phyloP scores from a whole-genome alignment of 2,888 invertebrate species.

The Oscheius sp. region DNA sequence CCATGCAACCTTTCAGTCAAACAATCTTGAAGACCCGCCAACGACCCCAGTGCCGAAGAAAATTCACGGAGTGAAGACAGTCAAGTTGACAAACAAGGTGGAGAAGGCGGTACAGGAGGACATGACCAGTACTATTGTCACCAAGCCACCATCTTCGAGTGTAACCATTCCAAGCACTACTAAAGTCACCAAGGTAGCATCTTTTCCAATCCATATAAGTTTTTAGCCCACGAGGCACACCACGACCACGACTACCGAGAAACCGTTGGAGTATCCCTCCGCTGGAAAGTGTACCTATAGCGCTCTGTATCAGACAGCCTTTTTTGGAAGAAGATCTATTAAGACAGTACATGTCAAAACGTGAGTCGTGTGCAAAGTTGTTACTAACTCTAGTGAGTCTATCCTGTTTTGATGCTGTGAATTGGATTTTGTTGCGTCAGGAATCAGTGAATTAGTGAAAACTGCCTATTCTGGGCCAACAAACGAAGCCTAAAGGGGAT shows the following conservation, averaged over 20 bases:
- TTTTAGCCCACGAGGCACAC: slow-evolving; percentile 41
- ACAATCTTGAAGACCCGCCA: slow-evolving; percentile 18
- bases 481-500: too few relatives aligned
- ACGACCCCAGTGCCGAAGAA: slow-evolving; percentile 1
- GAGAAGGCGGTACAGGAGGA: slow-evolving; percentile 39
- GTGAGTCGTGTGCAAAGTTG: slow-evolving; percentile 14
- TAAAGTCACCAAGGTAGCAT: slow-evolving; percentile 5
- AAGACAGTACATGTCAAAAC: slow-evolving; percentile 56
- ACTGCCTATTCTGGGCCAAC: too few relatives aligned
- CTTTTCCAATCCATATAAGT: background rate
- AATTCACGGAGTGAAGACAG: slow-evolving; percentile 51
- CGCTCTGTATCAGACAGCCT: slow-evolving; percentile 71
- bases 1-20: slow-evolving; percentile 15
- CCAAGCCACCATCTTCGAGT: slow-evolving; percentile 34
- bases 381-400: too few relatives aligned
- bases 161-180: background rate
- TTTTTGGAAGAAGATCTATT: slow-evolving; percentile 53
- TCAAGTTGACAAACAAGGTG: slow-evolving; percentile 53
- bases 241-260: slow-evolving; percentile 43
- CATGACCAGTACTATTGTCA: slow-evolving; percentile 40
- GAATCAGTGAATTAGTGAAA: too few relatives aligned
- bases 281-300: slow-evolving; percentile 69
- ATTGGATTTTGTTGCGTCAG: too few relatives aligned
- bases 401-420: too few relatives aligned
- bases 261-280: slow-evolving; percentile 58